Percentiles rank a stretch among this genome's conserved stretches.
Conservation (phyloP, 2,888 invertebrate genomes). For the Papilio gigon region DNA sequence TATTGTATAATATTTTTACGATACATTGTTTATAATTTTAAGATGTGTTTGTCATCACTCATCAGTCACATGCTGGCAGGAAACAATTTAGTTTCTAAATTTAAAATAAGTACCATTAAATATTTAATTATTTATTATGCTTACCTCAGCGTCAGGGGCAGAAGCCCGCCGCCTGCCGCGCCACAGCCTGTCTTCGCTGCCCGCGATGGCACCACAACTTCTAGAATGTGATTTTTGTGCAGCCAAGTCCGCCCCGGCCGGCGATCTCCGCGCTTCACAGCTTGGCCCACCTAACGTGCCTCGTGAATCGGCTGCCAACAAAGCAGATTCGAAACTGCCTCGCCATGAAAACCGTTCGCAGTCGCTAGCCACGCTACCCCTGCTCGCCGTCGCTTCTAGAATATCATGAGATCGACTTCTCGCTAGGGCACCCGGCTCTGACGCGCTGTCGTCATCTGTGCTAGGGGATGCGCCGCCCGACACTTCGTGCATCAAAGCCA, state of each 20-base stretch:
- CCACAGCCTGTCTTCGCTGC: conserved; percentile 83
- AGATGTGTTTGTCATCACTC: neutral
- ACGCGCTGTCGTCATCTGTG: conserved; percentile 88
- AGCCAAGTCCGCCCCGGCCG: conserved; percentile 91
- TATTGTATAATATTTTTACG: conserved; percentile 29
- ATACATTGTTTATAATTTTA: conserved; percentile 15
- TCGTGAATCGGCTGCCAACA: conserved; percentile 92
- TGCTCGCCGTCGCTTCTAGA: conserved; percentile 83
- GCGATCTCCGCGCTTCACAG: conserved; percentile 89
- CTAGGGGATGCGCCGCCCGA: conserved; percentile 90
- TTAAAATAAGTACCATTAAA: neutral
- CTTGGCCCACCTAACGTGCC: conserved; percentile 89
- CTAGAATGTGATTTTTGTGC: conserved; percentile 90
- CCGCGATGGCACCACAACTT: conserved; percentile 93
- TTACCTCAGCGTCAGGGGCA: conserved; percentile 79
- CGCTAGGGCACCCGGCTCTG: conserved; percentile 86
- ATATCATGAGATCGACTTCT: conserved; percentile 93
- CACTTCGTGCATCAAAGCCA: conserved; percentile 95
- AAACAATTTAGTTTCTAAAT: neutral
- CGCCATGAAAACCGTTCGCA: conserved; percentile 96
- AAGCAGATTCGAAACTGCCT: conserved; percentile 95
- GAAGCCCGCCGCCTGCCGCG: conserved; percentile 75
- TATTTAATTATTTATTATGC: conserved; percentile 15
- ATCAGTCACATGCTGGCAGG: neutral
- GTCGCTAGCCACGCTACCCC: conserved; percentile 89